Conservation (phyloP, 2,797 vertebrate genomes). For the Gastrophryne carolinensis region DNA sequence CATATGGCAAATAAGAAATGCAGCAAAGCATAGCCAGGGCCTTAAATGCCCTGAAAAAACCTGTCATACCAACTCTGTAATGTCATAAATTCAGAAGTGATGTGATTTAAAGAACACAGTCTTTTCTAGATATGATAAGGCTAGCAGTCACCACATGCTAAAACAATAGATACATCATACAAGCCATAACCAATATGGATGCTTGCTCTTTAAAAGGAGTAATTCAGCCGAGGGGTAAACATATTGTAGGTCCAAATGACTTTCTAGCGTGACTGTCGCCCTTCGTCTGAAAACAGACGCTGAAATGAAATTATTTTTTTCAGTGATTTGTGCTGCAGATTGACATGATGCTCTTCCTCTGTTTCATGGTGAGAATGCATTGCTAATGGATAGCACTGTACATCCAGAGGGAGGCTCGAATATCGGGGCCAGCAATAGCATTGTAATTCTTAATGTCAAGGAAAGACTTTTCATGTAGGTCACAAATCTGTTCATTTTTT, state of each 20-base stretch:
- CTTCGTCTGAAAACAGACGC: slow-evolving; percentile 8
- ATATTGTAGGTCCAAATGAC: slow-evolving; percentile 38
- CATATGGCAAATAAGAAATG: slow-evolving; percentile 22
- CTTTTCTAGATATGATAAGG: not conserved
- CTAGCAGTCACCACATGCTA: not conserved
- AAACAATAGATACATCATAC: slow-evolving; percentile 11
- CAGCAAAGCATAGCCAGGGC: not conserved
- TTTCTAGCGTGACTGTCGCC: slow-evolving; percentile 25
- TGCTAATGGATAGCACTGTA: slow-evolving; percentile 23
- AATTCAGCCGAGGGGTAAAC: slow-evolving; percentile 34
- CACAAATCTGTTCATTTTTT: not conserved
- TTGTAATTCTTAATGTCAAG: not conserved
- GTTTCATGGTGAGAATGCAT: slow-evolving; percentile 2
- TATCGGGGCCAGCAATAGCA: not conserved
- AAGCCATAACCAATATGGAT: slow-evolving; percentile 27
- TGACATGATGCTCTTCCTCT: slow-evolving; percentile 35
- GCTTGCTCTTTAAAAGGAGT: slow-evolving; percentile 16
- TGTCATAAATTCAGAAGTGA: not conserved
- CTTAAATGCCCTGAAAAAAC: not conserved
- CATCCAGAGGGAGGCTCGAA: slow-evolving; percentile 19
- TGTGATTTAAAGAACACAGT: not conserved
- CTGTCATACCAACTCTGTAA: not conserved
- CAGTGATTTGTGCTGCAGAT: slow-evolving; percentile 42
- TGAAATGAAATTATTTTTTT: slow-evolving; percentile 36
- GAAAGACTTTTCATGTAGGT: slow-evolving; percentile 14